Evolutionary conservation across 2,888 invertebrate genomes (phyloP).

Genomic region (Beris morrisii): DNA sequence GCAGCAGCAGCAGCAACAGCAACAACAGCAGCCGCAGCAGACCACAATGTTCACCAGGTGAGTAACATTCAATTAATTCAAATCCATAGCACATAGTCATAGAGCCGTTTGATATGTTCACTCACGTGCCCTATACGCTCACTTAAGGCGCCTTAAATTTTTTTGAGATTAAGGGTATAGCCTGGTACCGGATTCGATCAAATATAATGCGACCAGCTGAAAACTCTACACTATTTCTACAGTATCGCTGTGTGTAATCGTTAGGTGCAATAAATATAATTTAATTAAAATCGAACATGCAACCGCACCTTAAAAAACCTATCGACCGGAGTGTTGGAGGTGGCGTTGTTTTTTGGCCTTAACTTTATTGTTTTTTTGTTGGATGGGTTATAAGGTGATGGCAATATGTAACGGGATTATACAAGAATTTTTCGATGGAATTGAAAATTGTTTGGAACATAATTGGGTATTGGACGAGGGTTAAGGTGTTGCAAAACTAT

Average conservation of each 20-base stretch:
- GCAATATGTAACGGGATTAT: too few relatives aligned
- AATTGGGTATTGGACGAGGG: too few relatives aligned
- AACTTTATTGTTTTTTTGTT: too few relatives aligned
- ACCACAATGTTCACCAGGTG: slow-evolving; percentile 38
- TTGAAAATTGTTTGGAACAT: too few relatives aligned
- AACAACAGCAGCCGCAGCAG: slow-evolving; percentile 33
- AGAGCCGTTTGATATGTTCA: not conserved
- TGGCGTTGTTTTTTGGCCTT: too few relatives aligned
- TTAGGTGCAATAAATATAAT: slow-evolving; percentile 16
- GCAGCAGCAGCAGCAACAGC: slow-evolving; percentile 28
- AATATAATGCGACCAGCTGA: not conserved
- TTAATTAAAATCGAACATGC: slow-evolving; percentile 13
- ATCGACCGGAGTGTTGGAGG: not conserved
- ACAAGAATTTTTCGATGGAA: too few relatives aligned
- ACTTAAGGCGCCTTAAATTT: not conserved
- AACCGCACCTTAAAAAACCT: slow-evolving; percentile 14
- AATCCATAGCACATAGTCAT: not conserved
- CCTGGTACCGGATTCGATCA: not conserved
- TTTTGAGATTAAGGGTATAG: not conserved
- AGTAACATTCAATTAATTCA: slow-evolving; percentile 17
- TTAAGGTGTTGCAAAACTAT: too few relatives aligned
- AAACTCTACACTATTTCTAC: not conserved
- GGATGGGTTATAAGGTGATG: too few relatives aligned
- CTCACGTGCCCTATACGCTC: not conserved
- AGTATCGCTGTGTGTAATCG: not conserved